Evolutionary conservation across 2,797 vertebrate species (phyloP).

Genomic region (Oophaga sylvatica): DNA sequence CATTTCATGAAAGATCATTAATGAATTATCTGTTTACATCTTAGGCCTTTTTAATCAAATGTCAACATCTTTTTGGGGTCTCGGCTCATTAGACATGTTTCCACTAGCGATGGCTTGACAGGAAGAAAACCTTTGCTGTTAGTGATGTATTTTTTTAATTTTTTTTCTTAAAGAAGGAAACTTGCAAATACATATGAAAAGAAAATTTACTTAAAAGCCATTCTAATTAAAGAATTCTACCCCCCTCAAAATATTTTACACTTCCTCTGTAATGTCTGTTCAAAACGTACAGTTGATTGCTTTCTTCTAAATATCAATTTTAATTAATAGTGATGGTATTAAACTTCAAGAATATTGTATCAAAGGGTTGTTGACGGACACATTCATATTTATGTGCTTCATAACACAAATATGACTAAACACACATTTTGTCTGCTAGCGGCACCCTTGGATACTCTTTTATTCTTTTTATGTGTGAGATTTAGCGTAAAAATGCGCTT

Average conservation of each 20-base stretch:
- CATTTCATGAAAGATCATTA: conserved; percentile 62
- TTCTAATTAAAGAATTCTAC: conserved; percentile 20
- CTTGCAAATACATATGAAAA: conserved; percentile 42
- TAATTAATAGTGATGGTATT: conserved; percentile 56
- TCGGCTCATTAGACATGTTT: conserved; percentile 59
- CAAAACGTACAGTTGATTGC: conserved; percentile 51
- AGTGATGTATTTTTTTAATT: conserved; percentile 32
- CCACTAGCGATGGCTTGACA: conserved; percentile 46
- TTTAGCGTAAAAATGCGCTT: conserved; percentile 1
- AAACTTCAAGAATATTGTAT: conserved; percentile 50
- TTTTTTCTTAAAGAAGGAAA: conserved; percentile 37
- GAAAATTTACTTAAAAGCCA: conserved; percentile 44
- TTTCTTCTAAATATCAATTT: conserved; percentile 62
- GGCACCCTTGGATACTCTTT: conserved; percentile 1
- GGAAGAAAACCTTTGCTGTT: conserved; percentile 51
- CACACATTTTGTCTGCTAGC: conserved; percentile 13
- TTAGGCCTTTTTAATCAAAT: conserved; percentile 62
- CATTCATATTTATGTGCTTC: conserved; percentile 41
- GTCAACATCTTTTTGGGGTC: conserved; percentile 63
- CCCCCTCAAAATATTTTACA: conserved; percentile 20
- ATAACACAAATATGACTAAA: conserved; percentile 33
- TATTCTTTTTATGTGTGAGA: conserved; percentile 23
- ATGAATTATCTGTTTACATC: conserved; percentile 62
- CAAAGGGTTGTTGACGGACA: conserved; percentile 37
- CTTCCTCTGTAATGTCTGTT: conserved; percentile 50